A percentile compares a stretch with the other conserved stretches of the same genome.
These are phyloP conservation scores for Leptodactylus fuscus DNA, from an alignment of 2,113 vertebrate species.

Conservation along the genomic window DNA sequence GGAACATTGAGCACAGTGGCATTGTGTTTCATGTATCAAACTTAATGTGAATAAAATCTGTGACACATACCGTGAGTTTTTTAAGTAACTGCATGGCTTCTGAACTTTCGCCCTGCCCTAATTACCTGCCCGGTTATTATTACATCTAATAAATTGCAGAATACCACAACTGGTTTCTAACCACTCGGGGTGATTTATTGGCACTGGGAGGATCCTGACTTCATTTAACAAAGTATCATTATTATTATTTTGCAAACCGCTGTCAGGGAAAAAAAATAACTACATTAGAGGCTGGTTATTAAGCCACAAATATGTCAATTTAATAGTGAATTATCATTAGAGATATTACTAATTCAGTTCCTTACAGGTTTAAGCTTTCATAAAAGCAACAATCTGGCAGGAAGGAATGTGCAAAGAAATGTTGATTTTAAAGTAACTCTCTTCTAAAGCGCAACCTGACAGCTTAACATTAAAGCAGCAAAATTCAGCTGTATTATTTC, in stretches of 20 bases:
- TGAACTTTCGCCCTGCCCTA: conserved; percentile 76
- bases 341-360: conserved; percentile 46
- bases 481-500: too few relatives aligned
- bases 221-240: conserved; percentile 71
- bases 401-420: conserved; percentile 3
- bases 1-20: conserved; percentile 61
- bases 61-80: conserved; percentile 74
- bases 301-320: conserved; percentile 50
- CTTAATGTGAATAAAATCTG: conserved; percentile 77
- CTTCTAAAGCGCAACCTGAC: background rate
- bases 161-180: conserved; percentile 78
- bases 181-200: conserved; percentile 73
- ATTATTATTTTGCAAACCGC: conserved; percentile 59
- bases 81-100: conserved; percentile 71
- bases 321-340: conserved; percentile 47
- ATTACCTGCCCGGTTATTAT: conserved; percentile 76
- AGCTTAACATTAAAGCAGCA: background rate
- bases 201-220: conserved; percentile 66
- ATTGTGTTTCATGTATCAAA: conserved; percentile 71
- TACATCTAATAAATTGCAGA: conserved; percentile 75
- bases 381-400: conserved; percentile 7
- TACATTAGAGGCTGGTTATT: conserved; percentile 41
- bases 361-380: conserved; percentile 28
- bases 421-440: background rate
- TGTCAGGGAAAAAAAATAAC: conserved; percentile 42